A percentile compares a stretch with the other conserved stretches of the same genome.
Evolutionary conservation across 2,797 vertebrate genomes (phyloP).

Genomic region (Harpagifer antarcticus): DNA sequence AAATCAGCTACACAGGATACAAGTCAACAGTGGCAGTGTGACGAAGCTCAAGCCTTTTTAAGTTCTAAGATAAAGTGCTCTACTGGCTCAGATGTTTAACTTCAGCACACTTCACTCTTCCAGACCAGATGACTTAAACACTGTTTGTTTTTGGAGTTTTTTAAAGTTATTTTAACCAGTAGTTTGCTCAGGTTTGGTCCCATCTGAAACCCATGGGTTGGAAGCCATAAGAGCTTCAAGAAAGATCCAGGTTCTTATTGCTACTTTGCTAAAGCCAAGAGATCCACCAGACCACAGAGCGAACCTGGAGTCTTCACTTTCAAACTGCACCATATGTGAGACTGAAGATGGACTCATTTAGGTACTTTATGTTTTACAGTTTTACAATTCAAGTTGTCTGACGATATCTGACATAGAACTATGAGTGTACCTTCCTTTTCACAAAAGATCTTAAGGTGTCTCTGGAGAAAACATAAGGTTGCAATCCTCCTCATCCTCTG

Average conservation of each 20-base stretch:
- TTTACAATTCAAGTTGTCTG: no score
- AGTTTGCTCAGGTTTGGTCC: slow-evolving; percentile 58
- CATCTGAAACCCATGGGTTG: slow-evolving; percentile 18
- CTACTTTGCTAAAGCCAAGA: slow-evolving; percentile 57
- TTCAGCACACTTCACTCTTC: slow-evolving; percentile 5
- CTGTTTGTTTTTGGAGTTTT: slow-evolving; percentile 43
- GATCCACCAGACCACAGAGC: slow-evolving; percentile 46
- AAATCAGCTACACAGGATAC: background rate
- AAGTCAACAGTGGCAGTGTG: background rate
- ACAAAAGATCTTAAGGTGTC: no score
- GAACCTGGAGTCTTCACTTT: slow-evolving; percentile 28
- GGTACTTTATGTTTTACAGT: no score
- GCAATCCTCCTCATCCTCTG: no score
- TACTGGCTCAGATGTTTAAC: slow-evolving; percentile 4
- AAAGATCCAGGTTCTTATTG: slow-evolving; percentile 69
- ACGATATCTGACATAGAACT: no score
- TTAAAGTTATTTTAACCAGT: slow-evolving; percentile 48
- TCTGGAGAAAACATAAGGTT: no score
- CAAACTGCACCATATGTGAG: slow-evolving; percentile 3
- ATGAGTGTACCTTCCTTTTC: no score
- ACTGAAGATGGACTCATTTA: background rate
- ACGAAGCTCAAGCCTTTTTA: background rate
- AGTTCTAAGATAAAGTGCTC: background rate
- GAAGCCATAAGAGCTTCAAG: slow-evolving; percentile 45
- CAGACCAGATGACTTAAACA: slow-evolving; percentile 31